A percentile compares a stretch with the other conserved stretches of the same genome.
phyloP scores from a whole-genome alignment of 1,140 invertebrate species.

The Gryllus bimaculatus region DNA sequence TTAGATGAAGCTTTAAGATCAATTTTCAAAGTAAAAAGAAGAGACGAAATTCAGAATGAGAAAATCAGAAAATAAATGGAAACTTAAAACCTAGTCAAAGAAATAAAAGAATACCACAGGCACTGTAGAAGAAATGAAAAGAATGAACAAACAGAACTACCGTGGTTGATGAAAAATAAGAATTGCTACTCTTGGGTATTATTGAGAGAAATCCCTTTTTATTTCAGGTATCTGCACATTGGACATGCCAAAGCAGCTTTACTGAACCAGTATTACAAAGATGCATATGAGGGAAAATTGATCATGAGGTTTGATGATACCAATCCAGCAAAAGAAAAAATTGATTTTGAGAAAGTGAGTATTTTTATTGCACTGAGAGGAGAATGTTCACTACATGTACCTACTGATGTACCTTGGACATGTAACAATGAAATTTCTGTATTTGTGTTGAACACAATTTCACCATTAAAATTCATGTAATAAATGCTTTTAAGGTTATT shows the following conservation, averaged over 20 bases:
- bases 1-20: no score
- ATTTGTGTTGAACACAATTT: background rate
- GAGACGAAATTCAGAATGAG: no score
- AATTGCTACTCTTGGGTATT: no score
- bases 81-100: no score
- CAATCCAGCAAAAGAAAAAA: constrained; percentile 97
- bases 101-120: no score
- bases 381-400: background rate
- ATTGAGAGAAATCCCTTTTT: constrained; percentile 13
- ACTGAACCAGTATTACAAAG: constrained; percentile 95
- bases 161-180: no score
- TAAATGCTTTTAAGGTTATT: constrained; percentile 58
- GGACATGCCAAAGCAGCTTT: constrained; percentile 98
- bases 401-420: background rate
- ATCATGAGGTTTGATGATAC: constrained; percentile 99
- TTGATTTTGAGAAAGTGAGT: constrained; percentile 85
- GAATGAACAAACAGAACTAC: no score
- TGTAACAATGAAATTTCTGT: background rate
- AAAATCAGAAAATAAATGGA: no score
- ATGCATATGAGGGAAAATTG: constrained; percentile 85
- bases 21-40: no score
- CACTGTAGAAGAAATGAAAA: no score
- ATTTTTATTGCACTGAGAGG: background rate
- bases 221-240: constrained; percentile 79
- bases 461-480: background rate